phyloP scores from a whole-genome alignment of 2,888 invertebrate genomes.

The Drosophila atroscutellata region DNA sequence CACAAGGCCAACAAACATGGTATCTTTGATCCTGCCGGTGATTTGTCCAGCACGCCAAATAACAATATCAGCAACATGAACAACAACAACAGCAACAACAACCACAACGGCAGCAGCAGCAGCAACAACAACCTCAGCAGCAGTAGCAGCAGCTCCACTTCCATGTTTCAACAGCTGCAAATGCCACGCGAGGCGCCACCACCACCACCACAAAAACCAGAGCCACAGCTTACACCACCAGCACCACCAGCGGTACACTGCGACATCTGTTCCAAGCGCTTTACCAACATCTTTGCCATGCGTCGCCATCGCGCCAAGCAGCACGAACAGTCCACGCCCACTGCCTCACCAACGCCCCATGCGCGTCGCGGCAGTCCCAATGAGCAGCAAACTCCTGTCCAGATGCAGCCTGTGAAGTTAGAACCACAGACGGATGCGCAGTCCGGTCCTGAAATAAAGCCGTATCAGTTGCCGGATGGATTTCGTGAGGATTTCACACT shows the following conservation, averaged over 20 bases:
- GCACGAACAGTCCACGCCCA: slow-evolving; percentile 85
- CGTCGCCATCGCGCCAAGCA: slow-evolving; percentile 89
- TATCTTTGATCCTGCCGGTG: slow-evolving; percentile 88
- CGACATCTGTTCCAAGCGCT: slow-evolving; percentile 90
- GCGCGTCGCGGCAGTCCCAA: slow-evolving; percentile 51
- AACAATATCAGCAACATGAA: slow-evolving; percentile 32
- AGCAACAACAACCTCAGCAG: slow-evolving; percentile 27
- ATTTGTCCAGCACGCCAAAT: slow-evolving; percentile 44
- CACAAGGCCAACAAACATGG: slow-evolving; percentile 99
- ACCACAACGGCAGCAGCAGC: slow-evolving; percentile 36
- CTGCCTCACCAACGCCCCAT: slow-evolving; percentile 41
- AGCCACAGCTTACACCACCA: slow-evolving; percentile 55
- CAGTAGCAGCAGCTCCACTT: slow-evolving; percentile 60
- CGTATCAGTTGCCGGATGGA: slow-evolving; percentile 84
- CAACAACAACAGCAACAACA: slow-evolving; percentile 34
- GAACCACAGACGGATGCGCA: slow-evolving; percentile 40
- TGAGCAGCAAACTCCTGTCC: slow-evolving; percentile 25
- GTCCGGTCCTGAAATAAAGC: slow-evolving; percentile 44
- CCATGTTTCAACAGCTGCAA: slow-evolving; percentile 68
- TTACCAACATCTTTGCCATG: slow-evolving; percentile 90
- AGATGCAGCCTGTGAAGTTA: slow-evolving; percentile 41
- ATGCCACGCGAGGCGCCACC: slow-evolving; percentile 51
- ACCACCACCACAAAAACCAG: slow-evolving; percentile 45
- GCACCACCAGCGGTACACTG: slow-evolving; percentile 86
- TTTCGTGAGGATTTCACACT: slow-evolving; percentile 85